Conservation (phyloP, 2,113 vertebrate species). For the Seriola aureovittata region DNA sequence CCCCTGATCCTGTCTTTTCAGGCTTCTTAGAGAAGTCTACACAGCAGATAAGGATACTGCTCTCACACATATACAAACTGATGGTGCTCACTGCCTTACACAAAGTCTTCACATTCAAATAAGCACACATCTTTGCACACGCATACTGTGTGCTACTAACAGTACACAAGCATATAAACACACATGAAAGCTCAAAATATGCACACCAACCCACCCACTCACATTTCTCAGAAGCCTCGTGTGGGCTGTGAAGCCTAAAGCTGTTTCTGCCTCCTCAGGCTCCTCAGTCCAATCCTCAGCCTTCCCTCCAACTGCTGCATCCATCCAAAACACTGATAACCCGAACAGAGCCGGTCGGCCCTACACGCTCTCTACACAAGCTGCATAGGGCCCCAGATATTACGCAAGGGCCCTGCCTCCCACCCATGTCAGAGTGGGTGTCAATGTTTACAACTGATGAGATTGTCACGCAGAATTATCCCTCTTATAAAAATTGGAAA, state of each 20-base stretch:
- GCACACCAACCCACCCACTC: constrained; percentile 37
- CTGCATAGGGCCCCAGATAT: background rate
- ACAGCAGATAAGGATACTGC: background rate
- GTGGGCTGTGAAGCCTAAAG: constrained; percentile 55
- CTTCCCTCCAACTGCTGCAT: constrained; percentile 26
- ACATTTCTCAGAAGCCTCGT: constrained; percentile 10
- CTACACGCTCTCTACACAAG: background rate
- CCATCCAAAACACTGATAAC: constrained; percentile 10
- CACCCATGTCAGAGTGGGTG: too few relatives aligned
- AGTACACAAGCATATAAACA: background rate
- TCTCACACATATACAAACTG: background rate
- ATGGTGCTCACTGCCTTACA: background rate
- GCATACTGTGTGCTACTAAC: background rate
- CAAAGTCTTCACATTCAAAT: background rate
- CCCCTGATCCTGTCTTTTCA: constrained; percentile 5
- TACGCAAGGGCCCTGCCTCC: background rate
- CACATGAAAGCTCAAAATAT: constrained; percentile 1
- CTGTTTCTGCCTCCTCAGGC: constrained; percentile 42
- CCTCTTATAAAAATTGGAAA: background rate
- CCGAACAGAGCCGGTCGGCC: background rate
- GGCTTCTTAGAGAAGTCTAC: constrained; percentile 11
- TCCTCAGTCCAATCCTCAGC: constrained; percentile 18
- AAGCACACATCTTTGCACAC: constrained; percentile 4
- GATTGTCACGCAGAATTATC: too few relatives aligned
- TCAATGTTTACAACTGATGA: too few relatives aligned